Conservation (phyloP, 2,797 vertebrate species). For the Cirrhinus mrigala region DNA sequence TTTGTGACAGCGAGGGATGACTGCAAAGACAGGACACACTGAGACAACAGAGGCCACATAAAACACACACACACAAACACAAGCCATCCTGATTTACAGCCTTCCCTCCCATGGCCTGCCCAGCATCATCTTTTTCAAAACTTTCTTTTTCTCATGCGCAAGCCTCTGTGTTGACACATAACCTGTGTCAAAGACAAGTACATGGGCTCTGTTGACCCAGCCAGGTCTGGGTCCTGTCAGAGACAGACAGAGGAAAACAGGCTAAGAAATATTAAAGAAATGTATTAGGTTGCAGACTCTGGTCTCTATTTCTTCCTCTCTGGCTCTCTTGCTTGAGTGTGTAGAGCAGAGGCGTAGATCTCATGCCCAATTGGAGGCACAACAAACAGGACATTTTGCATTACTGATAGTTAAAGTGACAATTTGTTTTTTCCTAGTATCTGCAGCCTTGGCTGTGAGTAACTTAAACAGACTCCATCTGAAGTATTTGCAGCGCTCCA, state of each 20-base stretch:
- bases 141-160: conserved; percentile 36
- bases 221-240: conserved; percentile 49
- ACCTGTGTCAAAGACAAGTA: conserved; percentile 70
- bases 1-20: conserved; percentile 54
- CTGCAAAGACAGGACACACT: conserved; percentile 48
- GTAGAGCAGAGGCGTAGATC: not conserved
- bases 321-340: not conserved
- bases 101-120: conserved; percentile 52
- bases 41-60: conserved; percentile 45
- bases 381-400: not conserved
- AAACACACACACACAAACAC: conserved; percentile 36
- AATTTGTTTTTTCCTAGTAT: not conserved
- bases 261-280: not conserved
- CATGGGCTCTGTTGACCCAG: conserved; percentile 72
- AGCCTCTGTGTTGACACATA: conserved; percentile 38
- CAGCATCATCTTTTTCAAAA: conserved; percentile 47
- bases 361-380: not conserved
- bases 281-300: not conserved
- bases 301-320: not conserved
- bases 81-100: conserved; percentile 49
- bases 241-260: conserved; percentile 9
- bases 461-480: not conserved
- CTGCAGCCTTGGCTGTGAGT: not conserved
- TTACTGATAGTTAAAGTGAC: not conserved
- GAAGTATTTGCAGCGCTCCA: not conserved